Evolutionary conservation across 2,113 vertebrate genomes (phyloP).

Genomic region (Pristiophorus japonicus): DNA sequence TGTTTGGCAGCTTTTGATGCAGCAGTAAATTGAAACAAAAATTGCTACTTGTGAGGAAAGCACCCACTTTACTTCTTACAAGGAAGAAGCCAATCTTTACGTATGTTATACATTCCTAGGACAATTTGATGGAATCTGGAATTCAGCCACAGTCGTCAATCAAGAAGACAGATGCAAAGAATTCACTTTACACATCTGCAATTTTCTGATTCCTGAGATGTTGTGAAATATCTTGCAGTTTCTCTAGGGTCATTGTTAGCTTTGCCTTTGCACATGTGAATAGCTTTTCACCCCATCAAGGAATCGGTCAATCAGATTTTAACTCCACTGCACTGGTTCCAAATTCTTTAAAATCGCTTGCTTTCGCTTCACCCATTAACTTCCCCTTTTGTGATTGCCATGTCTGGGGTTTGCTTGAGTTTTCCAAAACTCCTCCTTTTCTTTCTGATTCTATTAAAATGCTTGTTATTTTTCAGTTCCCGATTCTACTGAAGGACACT

Average conservation of each 20-base stretch:
- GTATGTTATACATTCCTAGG: neutral
- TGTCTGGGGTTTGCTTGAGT: too few species aligned
- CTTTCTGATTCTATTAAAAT: too few species aligned
- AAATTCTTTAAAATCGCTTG: neutral
- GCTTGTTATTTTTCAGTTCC: too few species aligned
- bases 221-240: neutral
- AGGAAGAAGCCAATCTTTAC: neutral
- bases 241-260: neutral
- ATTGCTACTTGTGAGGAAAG: slow-evolving; percentile 29
- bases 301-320: neutral
- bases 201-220: neutral
- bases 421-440: too few species aligned
- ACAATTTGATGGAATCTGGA: neutral
- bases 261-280: neutral
- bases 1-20: neutral
- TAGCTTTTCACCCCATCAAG: neutral
- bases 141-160: neutral
- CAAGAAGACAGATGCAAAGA: neutral
- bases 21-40: neutral
- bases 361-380: neutral
- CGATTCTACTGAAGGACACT: too few species aligned
- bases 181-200: neutral
- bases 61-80: neutral
- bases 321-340: neutral
- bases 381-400: too few species aligned